phyloP scores from a whole-genome alignment of 2,888 invertebrate genomes.

The Neoaliturus tenellus region DNA sequence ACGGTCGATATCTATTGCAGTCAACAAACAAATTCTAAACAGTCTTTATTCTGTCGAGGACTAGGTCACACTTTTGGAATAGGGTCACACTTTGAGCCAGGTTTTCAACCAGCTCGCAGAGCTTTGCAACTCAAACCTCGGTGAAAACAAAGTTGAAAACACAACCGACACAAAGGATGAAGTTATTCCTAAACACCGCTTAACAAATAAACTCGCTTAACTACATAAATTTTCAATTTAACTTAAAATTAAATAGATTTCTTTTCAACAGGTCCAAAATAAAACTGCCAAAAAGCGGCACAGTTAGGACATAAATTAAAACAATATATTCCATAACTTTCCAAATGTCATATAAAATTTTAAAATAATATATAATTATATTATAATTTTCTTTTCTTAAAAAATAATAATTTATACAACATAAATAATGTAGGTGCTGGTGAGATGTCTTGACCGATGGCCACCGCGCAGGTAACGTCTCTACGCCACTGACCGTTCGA shows the following conservation, averaged over 20 bases:
- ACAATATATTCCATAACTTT: constrained; percentile 61
- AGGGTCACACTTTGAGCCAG: constrained; percentile 62
- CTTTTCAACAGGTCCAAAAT: constrained; percentile 56
- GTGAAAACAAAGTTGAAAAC: constrained; percentile 39
- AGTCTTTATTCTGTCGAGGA: constrained; percentile 65
- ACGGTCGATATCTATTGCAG: constrained; percentile 51
- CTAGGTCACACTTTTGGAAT: constrained; percentile 66
- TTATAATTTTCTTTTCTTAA: constrained; percentile 56
- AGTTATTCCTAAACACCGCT: constrained; percentile 65
- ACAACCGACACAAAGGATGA: constrained; percentile 58
- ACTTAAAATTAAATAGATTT: constrained; percentile 58
- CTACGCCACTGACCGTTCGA: constrained; percentile 3
- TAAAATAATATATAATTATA: constrained; percentile 60
- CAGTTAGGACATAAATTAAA: constrained; percentile 55
- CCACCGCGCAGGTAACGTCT: neutral
- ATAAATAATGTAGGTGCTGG: constrained; percentile 56
- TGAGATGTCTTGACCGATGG: neutral
- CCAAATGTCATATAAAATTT: constrained; percentile 56
- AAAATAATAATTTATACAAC: constrained; percentile 61
- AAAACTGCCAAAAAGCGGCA: constrained; percentile 51
- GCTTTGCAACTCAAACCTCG: constrained; percentile 33
- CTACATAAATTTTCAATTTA: constrained; percentile 52
- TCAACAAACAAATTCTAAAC: constrained; percentile 62
- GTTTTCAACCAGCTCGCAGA: constrained; percentile 51
- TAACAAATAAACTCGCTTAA: constrained; percentile 62